phyloP scores from a whole-genome alignment of 2,888 invertebrate genomes.

The Lucinisca nassula region DNA sequence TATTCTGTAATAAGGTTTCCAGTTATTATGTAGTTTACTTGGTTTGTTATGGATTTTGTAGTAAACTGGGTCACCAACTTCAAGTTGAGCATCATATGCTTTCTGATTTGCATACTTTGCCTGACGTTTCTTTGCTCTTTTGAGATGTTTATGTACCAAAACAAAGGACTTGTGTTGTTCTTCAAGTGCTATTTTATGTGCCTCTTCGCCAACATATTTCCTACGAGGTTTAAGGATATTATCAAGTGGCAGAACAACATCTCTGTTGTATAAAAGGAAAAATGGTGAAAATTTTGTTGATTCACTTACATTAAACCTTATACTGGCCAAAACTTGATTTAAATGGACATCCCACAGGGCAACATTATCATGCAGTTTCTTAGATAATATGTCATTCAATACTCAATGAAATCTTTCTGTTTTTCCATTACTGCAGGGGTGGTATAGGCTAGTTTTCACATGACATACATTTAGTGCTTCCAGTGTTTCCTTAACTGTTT shows the following conservation, averaged over 20 bases:
- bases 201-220: background rate
- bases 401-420: conserved; percentile 23
- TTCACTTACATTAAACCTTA: no score
- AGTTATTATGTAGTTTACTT: background rate
- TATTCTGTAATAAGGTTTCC: background rate
- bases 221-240: background rate
- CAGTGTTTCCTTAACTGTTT: conserved; percentile 14
- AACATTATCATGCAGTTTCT: background rate
- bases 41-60: background rate
- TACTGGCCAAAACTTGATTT: background rate
- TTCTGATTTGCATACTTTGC: conserved; percentile 6
- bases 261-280: background rate
- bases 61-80: background rate
- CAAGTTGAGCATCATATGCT: background rate
- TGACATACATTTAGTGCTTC: conserved; percentile 49
- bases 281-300: background rate
- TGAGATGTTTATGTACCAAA: background rate
- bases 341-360: background rate
- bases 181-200: background rate
- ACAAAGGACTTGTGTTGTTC: background rate
- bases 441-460: conserved; percentile 47
- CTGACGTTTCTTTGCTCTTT: background rate
- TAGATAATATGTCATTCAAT: background rate
- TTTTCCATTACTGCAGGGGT: conserved; percentile 16
- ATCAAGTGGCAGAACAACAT: background rate